Percentiles rank a stretch among this genome's conserved stretches.
Evolutionary conservation across 2,113 vertebrate species (phyloP).

Genomic region (Acrocephalus kingi): DNA sequence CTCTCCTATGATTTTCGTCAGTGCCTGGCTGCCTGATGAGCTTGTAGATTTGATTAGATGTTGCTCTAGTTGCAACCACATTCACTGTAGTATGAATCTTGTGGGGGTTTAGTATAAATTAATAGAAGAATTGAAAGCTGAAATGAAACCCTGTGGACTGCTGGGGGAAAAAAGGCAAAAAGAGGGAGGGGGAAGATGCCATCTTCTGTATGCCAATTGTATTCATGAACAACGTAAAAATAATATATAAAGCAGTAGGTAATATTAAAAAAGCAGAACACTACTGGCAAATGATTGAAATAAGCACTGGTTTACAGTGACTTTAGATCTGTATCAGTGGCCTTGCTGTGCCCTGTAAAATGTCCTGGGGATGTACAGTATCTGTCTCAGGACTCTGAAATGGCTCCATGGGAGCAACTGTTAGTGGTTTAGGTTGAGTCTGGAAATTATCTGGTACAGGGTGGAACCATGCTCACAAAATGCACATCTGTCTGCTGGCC

Average conservation of each 20-base stretch:
- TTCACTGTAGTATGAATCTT: background rate
- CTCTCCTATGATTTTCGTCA: background rate
- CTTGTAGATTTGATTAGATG: background rate
- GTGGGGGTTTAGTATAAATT: background rate
- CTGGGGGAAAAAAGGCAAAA: background rate
- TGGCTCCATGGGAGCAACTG: background rate
- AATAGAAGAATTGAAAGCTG: background rate
- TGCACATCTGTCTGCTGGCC: background rate
- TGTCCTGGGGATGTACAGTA: background rate
- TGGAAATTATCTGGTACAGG: background rate
- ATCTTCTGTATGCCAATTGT: background rate
- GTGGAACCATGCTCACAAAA: background rate
- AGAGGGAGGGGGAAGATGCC: background rate
- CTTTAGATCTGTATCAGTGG: background rate
- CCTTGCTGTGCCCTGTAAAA: background rate
- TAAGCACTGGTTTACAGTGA: background rate
- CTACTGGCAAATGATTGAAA: background rate
- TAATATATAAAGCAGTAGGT: background rate
- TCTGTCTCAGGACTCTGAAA: background rate
- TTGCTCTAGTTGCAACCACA: background rate
- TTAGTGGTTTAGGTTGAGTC: background rate
- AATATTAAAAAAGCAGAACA: background rate
- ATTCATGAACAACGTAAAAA: background rate
- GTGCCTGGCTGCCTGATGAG: background rate
- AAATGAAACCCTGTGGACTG: background rate